These are phyloP conservation scores for Urophycis tenuis DNA, from an alignment of 2,797 vertebrate genomes.

Conservation along the genomic window DNA sequence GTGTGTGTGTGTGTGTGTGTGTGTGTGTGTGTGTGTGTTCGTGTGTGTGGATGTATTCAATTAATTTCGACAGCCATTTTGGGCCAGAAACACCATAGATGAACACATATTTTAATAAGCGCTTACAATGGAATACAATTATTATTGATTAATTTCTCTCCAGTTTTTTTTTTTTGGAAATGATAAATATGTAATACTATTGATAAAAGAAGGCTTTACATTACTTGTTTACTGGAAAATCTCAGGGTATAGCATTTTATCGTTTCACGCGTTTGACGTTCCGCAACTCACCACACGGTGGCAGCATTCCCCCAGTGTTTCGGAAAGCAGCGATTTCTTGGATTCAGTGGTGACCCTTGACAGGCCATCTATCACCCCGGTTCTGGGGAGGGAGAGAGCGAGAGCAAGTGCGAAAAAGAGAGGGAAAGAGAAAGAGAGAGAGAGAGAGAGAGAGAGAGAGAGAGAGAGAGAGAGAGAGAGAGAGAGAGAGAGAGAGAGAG, in stretches of 20 bases:
- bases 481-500: constrained; percentile 45
- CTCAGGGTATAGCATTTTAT: background rate
- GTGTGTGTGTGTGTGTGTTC: no score
- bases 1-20: no score
- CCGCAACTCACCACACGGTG: constrained; percentile 38
- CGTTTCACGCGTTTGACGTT: background rate
- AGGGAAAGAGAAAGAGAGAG: background rate
- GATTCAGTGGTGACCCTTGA: constrained; percentile 55
- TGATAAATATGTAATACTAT: background rate
- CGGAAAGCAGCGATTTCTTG: background rate
- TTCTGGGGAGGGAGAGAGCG: constrained; percentile 8
- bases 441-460: background rate
- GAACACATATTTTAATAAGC: no score
- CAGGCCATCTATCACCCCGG: constrained; percentile 72
- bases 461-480: background rate
- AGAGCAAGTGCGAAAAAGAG: background rate
- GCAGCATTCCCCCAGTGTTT: constrained; percentile 43
- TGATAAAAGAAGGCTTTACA: background rate
- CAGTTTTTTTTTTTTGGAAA: background rate
- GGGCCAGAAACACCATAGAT: no score
- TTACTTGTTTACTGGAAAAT: background rate
- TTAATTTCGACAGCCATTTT: background rate
- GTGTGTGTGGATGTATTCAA: no score
- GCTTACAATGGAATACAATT: background rate
- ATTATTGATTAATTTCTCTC: background rate